phyloP scores from a whole-genome alignment of 2,888 invertebrate genomes.

The Trissoscelio sp. region DNA sequence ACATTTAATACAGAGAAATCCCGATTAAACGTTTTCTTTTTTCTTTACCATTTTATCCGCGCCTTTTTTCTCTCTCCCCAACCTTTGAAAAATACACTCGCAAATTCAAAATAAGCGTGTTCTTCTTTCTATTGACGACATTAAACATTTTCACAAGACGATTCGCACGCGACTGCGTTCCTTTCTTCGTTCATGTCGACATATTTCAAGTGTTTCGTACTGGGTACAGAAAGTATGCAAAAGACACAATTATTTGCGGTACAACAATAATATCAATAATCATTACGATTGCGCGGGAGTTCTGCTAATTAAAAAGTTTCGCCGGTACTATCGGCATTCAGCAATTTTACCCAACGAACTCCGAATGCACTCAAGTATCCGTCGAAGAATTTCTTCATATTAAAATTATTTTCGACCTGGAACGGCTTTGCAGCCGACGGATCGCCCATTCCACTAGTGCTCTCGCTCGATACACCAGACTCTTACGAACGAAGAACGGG shows the following conservation, averaged over 20 bases:
- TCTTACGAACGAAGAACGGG: constrained; percentile 72
- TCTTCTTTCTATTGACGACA: not conserved
- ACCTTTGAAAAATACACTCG: not conserved
- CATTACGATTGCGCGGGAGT: constrained; percentile 45
- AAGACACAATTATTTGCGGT: constrained; percentile 4
- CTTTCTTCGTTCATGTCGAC: not conserved
- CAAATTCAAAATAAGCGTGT: no score
- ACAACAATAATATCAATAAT: constrained; percentile 51
- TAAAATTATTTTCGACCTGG: constrained; percentile 69
- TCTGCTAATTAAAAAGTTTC: constrained; percentile 66
- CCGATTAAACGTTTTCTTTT: not conserved
- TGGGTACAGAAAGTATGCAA: no score
- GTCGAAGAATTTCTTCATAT: constrained; percentile 72
- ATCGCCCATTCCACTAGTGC: constrained; percentile 65
- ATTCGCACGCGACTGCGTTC: not conserved
- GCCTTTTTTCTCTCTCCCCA: not conserved
- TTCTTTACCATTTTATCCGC: not conserved
- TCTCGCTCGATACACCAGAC: constrained; percentile 72
- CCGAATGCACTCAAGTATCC: constrained; percentile 66
- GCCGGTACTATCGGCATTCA: constrained; percentile 45
- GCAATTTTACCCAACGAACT: constrained; percentile 45
- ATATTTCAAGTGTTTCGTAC: not conserved
- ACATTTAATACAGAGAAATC: not conserved
- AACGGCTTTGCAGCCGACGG: constrained; percentile 68
- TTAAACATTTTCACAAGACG: not conserved